Conservation (phyloP, 2,113 vertebrate genomes). For the Aegotheles bennettii region DNA sequence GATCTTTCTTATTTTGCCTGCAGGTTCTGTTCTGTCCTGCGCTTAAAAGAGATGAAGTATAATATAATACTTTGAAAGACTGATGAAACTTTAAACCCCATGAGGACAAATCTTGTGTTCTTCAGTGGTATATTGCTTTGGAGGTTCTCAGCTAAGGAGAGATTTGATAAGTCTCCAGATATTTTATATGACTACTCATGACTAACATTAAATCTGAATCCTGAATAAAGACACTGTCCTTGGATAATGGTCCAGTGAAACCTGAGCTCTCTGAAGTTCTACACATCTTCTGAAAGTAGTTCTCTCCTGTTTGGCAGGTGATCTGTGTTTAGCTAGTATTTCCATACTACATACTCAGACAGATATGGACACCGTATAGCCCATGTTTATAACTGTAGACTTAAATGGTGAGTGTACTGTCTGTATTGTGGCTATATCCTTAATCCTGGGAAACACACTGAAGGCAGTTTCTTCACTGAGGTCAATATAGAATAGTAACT, state of each 20-base stretch:
- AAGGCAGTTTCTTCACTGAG: background rate
- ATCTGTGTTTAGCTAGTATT: background rate
- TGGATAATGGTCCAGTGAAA: background rate
- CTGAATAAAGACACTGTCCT: background rate
- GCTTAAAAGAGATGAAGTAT: background rate
- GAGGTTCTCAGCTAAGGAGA: background rate
- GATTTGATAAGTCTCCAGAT: background rate
- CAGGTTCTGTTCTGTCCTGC: background rate
- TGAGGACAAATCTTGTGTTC: background rate
- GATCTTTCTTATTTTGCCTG: background rate
- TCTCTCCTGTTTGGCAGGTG: background rate
- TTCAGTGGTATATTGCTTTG: background rate
- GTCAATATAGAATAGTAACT: background rate
- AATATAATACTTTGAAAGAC: background rate
- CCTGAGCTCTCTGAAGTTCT: background rate
- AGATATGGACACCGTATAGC: background rate
- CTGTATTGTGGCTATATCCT: background rate
- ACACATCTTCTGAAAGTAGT: background rate
- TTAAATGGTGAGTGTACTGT: background rate
- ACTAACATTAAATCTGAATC: background rate
- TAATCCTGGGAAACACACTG: rapidly evolving
- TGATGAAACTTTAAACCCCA: background rate
- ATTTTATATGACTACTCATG: background rate
- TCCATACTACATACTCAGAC: background rate
- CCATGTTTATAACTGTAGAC: background rate